These are phyloP conservation scores for Rhinolophus ferrumequinum DNA, from an alignment of 2,113 vertebrate genomes.

Conservation along the genomic window DNA sequence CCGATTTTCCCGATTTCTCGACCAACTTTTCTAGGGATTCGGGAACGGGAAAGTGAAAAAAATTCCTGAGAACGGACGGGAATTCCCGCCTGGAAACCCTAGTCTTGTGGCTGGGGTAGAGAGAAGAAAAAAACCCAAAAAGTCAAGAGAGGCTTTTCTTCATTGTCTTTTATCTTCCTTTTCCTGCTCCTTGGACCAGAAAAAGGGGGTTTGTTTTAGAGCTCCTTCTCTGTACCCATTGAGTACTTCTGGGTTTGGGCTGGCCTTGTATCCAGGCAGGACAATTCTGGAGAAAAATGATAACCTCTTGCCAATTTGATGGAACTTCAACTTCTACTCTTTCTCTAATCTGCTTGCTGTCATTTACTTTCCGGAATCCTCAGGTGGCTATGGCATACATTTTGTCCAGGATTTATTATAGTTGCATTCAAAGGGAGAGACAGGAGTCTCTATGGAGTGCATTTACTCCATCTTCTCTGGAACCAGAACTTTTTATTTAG, in stretches of 20 bases:
- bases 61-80: too few species aligned
- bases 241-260: background rate
- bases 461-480: background rate
- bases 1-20: too few species aligned
- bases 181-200: background rate
- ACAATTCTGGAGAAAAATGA: background rate
- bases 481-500: slow-evolving; percentile 23
- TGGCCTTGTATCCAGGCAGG: background rate
- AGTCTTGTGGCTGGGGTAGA: background rate
- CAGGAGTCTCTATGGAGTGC: background rate
- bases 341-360: background rate
- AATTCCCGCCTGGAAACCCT: too few species aligned
- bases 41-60: too few species aligned
- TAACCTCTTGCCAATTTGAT: background rate
- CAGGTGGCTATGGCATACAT: background rate
- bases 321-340: background rate
- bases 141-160: background rate
- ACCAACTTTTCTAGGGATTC: too few species aligned
- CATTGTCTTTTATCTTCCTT: background rate
- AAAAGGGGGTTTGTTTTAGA: background rate
- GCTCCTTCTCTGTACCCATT: background rate
- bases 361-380: background rate
- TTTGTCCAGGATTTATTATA: slow-evolving; percentile 23
- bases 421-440: background rate
- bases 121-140: background rate